These are phyloP conservation scores for Stratiolaelaps scimitus DNA, from an alignment of 1,140 invertebrate genomes.

Conservation along the genomic window DNA sequence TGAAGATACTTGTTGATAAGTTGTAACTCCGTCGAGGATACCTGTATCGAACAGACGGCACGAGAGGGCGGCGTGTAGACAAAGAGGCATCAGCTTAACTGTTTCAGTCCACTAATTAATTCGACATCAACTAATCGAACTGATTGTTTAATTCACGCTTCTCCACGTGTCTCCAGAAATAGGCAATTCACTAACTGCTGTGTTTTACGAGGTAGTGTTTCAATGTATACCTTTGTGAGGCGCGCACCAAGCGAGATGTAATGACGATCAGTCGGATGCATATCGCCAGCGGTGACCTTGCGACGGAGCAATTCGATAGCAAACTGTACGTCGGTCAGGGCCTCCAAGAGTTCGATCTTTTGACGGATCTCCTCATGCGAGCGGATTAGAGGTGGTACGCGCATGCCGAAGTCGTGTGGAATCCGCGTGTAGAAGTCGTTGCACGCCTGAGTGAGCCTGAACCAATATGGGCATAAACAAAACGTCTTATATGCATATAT, in stretches of 20 bases:
- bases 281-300: slow-evolving; percentile 36
- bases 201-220: too few species aligned
- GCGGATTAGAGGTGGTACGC: slow-evolving; percentile 38
- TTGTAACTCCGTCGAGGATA: slow-evolving; percentile 37
- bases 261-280: slow-evolving; percentile 46
- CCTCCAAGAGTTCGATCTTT: slow-evolving; percentile 49
- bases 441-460: slow-evolving; percentile 38
- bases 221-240: too few species aligned
- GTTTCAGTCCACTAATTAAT: too few species aligned
- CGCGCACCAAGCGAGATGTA: slow-evolving; percentile 44
- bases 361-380: slow-evolving; percentile 36
- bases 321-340: slow-evolving; percentile 48
- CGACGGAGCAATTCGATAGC: slow-evolving; percentile 46
- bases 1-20: slow-evolving; percentile 41
- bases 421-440: slow-evolving; percentile 51
- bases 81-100: not conserved
- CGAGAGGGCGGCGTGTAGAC: not conserved
- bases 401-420: slow-evolving; percentile 48
- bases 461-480: slow-evolving; percentile 2
- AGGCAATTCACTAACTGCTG: too few species aligned
- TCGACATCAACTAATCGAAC: too few species aligned
- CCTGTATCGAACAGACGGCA: too few species aligned
- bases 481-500: slow-evolving; percentile 33
- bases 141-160: too few species aligned
- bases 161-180: too few species aligned